Evolutionary conservation across 2,888 invertebrate genomes (phyloP), one percentile per base, ranked within the genome.

Genomic region (Poecilobothrus nobilitatus): DNA sequence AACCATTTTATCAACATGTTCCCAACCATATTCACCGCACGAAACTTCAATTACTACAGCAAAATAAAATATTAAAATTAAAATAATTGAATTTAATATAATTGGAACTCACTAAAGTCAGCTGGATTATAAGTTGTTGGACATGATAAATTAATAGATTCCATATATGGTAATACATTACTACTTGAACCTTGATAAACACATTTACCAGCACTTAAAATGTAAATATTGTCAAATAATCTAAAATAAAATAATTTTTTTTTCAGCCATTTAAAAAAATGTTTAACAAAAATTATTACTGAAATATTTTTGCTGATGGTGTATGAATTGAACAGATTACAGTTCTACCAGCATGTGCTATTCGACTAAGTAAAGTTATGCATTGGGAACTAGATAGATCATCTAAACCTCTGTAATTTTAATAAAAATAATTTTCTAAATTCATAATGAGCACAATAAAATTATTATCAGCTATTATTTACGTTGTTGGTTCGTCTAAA

Each of bases 401-500:
- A 78, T 97, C 97, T 70, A 97, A 83, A 8, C 97, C 97, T 37
- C 96, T 93, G 79, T 8, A 83, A 84, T 66, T 8, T 62, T 68
- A 5, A 66, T 66, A 69, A 63, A 1, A 65, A 53, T 65, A 22
- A n/a, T 53, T 67, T 1, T 66, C 34, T 44, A 34, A 53, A 67
- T 62, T n/a, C 9, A 44, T 61, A 63, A 37, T 15, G 21, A 53
- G 65, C 34, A 8, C 8, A 7, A 34, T 34, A 7, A 37, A 37
- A 37, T 37, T 37, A 10, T 37, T 37, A 2, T 10, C n/a, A 27
- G 27, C 5, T 27, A 2, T n/a, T 7, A 34, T 77, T 88, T 84
- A 97, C 96, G 96, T 95, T 4, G 97, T 97, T 0, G 97, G 97
- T 79, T 97, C 97, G 80, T 97, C 97, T 70, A 97, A 85, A 80